Evolutionary conservation across 2,888 invertebrate species (phyloP).

Genomic region (Stenurella melanura): DNA sequence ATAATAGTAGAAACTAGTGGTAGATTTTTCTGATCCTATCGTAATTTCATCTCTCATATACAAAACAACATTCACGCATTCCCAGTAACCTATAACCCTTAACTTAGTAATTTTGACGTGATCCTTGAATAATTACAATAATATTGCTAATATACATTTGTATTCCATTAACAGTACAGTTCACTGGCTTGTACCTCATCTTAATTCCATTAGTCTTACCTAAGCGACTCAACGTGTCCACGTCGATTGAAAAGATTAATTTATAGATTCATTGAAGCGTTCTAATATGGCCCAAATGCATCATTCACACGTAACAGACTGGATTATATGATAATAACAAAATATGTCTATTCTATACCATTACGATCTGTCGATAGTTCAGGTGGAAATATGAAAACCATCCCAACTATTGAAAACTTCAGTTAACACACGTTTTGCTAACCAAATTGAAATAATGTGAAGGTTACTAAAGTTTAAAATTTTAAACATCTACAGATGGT

Average conservation of each 20-base stretch:
- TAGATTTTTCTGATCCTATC: no score
- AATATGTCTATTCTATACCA: not conserved
- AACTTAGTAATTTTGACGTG: not conserved
- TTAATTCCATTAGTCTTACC: conserved; percentile 38
- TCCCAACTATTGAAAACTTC: no score
- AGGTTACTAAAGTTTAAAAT: no score
- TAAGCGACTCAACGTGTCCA: conserved; percentile 29
- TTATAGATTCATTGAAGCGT: conserved; percentile 25
- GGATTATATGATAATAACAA: conserved; percentile 37
- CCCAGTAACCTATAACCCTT: not conserved
- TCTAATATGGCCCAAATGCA: conserved; percentile 37
- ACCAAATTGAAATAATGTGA: no score
- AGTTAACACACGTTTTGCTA: no score
- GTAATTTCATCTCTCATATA: no score
- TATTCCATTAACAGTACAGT: not conserved
- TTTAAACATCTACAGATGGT: no score
- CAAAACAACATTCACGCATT: no score
- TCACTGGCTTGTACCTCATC: conserved; percentile 25
- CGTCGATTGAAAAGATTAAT: conserved; percentile 32
- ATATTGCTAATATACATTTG: not conserved
- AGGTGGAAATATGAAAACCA: not conserved
- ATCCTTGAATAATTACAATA: not conserved
- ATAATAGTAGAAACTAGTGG: no score
- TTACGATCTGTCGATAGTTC: not conserved
- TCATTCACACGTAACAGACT: conserved; percentile 44